Evolutionary conservation across 2,888 invertebrate species (phyloP).

Genomic region (Podabrus alpinus): DNA sequence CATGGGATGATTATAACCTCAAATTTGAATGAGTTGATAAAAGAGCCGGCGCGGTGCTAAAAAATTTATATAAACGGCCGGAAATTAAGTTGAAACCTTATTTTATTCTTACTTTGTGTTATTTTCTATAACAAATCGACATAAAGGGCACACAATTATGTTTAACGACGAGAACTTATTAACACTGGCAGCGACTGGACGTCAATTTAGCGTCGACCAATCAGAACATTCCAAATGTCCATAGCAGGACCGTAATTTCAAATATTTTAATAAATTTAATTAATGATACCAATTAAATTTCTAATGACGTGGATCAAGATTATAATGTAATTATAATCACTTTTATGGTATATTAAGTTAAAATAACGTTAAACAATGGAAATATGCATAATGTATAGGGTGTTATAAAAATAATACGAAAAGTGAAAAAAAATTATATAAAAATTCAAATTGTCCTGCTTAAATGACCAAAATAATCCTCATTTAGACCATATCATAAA

Average conservation of each 20-base stretch:
- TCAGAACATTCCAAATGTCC: slow-evolving; percentile 42
- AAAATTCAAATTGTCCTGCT: too few relatives aligned
- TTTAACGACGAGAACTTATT: slow-evolving; percentile 5
- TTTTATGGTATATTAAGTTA: too few relatives aligned
- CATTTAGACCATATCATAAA: too few relatives aligned
- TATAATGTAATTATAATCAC: neutral
- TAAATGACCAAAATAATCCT: too few relatives aligned
- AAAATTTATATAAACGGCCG: neutral
- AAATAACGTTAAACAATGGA: too few relatives aligned
- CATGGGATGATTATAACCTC: neutral
- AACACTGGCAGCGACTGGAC: slow-evolving; percentile 9
- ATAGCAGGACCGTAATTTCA: slow-evolving; percentile 10
- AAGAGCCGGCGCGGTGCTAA: neutral
- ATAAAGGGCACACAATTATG: slow-evolving; percentile 5
- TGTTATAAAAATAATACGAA: neutral
- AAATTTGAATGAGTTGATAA: neutral
- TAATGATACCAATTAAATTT: neutral
- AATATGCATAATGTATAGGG: neutral
- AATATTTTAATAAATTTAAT: neutral
- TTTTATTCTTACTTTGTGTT: neutral
- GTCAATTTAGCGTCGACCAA: slow-evolving; percentile 33
- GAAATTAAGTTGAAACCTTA: neutral
- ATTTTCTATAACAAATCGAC: neutral
- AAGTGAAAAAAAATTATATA: too few relatives aligned
- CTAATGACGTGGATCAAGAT: neutral